These are phyloP conservation scores for Ammodytes dubius DNA, from an alignment of 2,113 vertebrate genomes.

Conservation along the genomic window DNA sequence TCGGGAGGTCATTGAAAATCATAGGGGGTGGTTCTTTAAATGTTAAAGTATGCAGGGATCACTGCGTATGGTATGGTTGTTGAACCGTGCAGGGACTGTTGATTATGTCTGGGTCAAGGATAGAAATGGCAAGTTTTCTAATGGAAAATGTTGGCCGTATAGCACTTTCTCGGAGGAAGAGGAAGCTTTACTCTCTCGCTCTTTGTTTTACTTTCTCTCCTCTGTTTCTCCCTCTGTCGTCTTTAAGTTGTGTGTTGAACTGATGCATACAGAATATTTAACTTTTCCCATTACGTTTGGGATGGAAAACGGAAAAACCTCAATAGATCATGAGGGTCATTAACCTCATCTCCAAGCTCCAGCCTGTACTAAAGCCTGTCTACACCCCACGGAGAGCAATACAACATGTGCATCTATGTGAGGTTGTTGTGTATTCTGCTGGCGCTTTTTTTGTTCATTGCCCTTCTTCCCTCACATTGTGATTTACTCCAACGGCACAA, in stretches of 20 bases:
- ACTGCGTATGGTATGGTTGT: constrained; percentile 26
- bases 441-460: background rate
- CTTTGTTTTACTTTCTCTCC: constrained; percentile 24
- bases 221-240: background rate
- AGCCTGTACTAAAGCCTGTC: constrained; percentile 11
- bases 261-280: constrained; percentile 37
- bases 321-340: constrained; percentile 69
- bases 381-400: background rate
- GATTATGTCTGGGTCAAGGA: constrained; percentile 56
- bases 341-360: constrained; percentile 57
- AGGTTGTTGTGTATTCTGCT: constrained; percentile 19
- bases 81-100: constrained; percentile 58
- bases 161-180: constrained; percentile 8
- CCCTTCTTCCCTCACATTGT: background rate
- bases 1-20: constrained; percentile 48
- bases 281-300: constrained; percentile 64
- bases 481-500: constrained; percentile 42
- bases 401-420: constrained; percentile 8
- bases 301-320: constrained; percentile 62
- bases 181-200: constrained; percentile 8
- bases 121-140: constrained; percentile 65
- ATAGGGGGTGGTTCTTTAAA: constrained; percentile 51
- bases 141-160: constrained; percentile 42
- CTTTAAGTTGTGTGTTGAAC: constrained; percentile 28
- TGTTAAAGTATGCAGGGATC: constrained; percentile 71